phyloP scores from a whole-genome alignment of 1,140 invertebrate genomes.

The Heterodera schachtii region DNA sequence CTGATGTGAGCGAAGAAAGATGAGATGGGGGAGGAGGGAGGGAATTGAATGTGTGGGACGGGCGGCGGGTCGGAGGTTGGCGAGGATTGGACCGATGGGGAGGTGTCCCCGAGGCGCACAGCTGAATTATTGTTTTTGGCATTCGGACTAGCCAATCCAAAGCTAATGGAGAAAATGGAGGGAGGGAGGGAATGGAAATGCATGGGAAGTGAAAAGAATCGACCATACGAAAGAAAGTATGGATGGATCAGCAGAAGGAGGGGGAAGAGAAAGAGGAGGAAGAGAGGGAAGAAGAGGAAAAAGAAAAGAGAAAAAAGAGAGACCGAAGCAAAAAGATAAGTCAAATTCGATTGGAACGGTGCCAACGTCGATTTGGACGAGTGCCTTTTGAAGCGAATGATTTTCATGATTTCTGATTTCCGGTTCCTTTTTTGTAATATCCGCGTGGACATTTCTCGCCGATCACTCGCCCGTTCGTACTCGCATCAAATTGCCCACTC shows the following conservation, averaged over 20 bases:
- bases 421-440: not conserved
- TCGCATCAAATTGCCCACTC: not conserved
- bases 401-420: not conserved
- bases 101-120: too few species aligned
- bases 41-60: not conserved
- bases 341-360: not conserved
- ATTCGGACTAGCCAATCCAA: not conserved
- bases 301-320: too few species aligned
- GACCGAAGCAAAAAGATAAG: too few species aligned
- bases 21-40: not conserved
- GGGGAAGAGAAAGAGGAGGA: too few species aligned
- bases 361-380: not conserved
- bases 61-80: too few species aligned
- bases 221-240: not conserved
- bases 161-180: not conserved
- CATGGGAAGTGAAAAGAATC: not conserved
- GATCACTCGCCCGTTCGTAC: too few species aligned
- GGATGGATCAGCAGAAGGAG: not conserved
- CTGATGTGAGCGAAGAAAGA: not conserved
- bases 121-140: not conserved
- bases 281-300: too few species aligned
- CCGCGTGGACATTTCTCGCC: too few species aligned
- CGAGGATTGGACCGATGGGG: too few species aligned
- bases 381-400: not conserved
- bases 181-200: not conserved